Base-by-base conservation (phyloP, 2,113 vertebrate species). In the Esox niger region DNA sequence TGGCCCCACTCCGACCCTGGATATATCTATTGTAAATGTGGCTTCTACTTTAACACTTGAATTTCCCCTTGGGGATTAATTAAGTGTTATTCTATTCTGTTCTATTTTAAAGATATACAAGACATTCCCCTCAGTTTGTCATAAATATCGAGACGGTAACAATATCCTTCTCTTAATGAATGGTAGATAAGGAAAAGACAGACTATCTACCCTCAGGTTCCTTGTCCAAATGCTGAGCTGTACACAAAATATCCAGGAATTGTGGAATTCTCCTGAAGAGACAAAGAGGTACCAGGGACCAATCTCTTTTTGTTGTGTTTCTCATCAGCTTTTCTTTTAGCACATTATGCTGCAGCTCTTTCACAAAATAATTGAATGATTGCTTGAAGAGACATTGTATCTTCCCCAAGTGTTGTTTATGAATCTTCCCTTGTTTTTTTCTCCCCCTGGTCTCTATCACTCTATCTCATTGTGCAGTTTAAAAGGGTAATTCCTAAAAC, bases 391-490 rank as follows among this genome's bases (percentile, higher is more conserved):
- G 67, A 71, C 71, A 70, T 69, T 78, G 74, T 68, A 66, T 82
- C 77, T 73, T 82, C 67, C 46, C 71, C 79, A 32, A 62, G 78
- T 74, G 56, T 68, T 54, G 52, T 26, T n/a, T 73, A 30, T 74
- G 61, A 64, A 52, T 49, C 76, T 77, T 58, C 73, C 74, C 81
- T 56, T 81, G 75, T 78, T 58, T 75, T 77, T 78, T 59, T 75
- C 74, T 82, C 55, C 81, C 66, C 56, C 43, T 57, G 68, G n/a
- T 58, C 69, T 69, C 71, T 74, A 56, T 54, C 63, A 30, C 65
- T 23, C 49, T 26, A 38, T 57, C 32, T 64, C 55, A 68, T 61
- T 64, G 54, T 49, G 30, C 49, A 58, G 27, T 64, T 61, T 35
- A 69, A 81, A 55, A 62, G 76, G 65, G 35, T 38, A 61, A 72